phyloP scores from a whole-genome alignment of 2,113 vertebrate genomes.

The Cygnus buccinator region DNA sequence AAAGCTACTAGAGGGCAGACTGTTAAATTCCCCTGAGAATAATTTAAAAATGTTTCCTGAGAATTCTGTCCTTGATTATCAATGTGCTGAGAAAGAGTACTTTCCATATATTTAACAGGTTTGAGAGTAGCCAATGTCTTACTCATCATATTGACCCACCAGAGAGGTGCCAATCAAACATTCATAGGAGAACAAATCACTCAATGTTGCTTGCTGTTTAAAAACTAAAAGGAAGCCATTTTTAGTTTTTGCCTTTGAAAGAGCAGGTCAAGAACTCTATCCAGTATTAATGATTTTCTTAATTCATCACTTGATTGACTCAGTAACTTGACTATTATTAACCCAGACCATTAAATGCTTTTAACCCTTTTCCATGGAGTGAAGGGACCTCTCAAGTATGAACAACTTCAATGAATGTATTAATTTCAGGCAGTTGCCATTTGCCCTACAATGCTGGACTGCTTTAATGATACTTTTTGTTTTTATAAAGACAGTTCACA shows the following conservation, averaged over 20 bases:
- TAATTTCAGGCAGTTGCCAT: slow-evolving; percentile 43
- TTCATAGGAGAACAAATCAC: not conserved
- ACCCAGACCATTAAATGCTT: slow-evolving; percentile 46
- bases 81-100: not conserved
- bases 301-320: slow-evolving; percentile 23
- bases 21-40: not conserved
- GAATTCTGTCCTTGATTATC: not conserved
- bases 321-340: slow-evolving; percentile 48
- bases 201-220: not conserved
- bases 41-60: not conserved
- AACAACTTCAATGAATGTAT: slow-evolving; percentile 19
- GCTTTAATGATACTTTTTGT: not conserved
- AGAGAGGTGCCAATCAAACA: not conserved
- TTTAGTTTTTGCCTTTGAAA: slow-evolving; percentile 43
- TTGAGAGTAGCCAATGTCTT: not conserved
- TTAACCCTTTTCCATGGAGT: slow-evolving; percentile 42
- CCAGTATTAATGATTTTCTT: slow-evolving; percentile 9
- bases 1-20: not conserved
- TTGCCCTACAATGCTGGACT: not conserved
- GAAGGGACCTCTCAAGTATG: not conserved
- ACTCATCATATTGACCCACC: not conserved
- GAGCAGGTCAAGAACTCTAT: slow-evolving; percentile 7
- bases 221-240: not conserved
- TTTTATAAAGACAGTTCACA: not conserved
- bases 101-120: not conserved